phyloP scores from a whole-genome alignment of 2,797 vertebrate species.

The Serranus cabrilla region DNA sequence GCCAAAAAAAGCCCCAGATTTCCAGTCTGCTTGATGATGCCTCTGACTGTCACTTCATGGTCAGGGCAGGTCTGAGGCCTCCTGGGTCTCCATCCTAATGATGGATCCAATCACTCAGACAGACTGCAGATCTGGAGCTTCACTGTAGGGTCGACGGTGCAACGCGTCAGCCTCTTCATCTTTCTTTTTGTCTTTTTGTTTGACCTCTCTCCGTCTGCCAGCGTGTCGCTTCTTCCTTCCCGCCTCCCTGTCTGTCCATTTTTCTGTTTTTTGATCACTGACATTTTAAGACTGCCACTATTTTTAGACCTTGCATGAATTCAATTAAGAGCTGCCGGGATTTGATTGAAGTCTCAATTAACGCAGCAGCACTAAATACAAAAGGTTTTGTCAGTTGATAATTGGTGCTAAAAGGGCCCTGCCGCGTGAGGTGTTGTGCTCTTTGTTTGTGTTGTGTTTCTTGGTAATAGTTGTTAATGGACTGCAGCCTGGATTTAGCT shows the following conservation, averaged over 20 bases:
- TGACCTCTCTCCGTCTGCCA: slow-evolving; percentile 35
- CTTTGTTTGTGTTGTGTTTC: slow-evolving; percentile 38
- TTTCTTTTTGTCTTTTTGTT: slow-evolving; percentile 26
- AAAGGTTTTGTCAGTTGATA: slow-evolving; percentile 29
- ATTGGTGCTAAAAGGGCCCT: slow-evolving; percentile 18
- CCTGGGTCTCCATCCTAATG: slow-evolving; percentile 48
- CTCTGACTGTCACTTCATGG: slow-evolving; percentile 26
- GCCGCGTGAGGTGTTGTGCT: slow-evolving; percentile 2
- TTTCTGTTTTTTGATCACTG: slow-evolving; percentile 13
- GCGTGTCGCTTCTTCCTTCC: background rate
- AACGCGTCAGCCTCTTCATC: slow-evolving; percentile 24
- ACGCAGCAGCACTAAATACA: background rate
- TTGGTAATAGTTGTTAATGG: slow-evolving; percentile 49
- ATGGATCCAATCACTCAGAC: slow-evolving; percentile 41
- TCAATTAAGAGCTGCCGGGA: slow-evolving; percentile 13
- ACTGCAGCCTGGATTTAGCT: slow-evolving; percentile 27
- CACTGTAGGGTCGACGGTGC: slow-evolving; percentile 40
- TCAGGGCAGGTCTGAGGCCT: slow-evolving; percentile 33
- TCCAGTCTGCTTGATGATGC: slow-evolving; percentile 22
- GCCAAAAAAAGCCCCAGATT: slow-evolving; percentile 8
- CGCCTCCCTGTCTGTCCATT: background rate
- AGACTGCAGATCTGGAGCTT: slow-evolving; percentile 39
- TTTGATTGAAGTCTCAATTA: slow-evolving; percentile 38
- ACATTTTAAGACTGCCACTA: slow-evolving; percentile 15
- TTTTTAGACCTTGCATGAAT: slow-evolving; percentile 26